Evolutionary conservation across 2,888 invertebrate genomes (phyloP), one percentile per base, ranked within the genome.

Genomic region (Xestoiulus laeticollis): DNA sequence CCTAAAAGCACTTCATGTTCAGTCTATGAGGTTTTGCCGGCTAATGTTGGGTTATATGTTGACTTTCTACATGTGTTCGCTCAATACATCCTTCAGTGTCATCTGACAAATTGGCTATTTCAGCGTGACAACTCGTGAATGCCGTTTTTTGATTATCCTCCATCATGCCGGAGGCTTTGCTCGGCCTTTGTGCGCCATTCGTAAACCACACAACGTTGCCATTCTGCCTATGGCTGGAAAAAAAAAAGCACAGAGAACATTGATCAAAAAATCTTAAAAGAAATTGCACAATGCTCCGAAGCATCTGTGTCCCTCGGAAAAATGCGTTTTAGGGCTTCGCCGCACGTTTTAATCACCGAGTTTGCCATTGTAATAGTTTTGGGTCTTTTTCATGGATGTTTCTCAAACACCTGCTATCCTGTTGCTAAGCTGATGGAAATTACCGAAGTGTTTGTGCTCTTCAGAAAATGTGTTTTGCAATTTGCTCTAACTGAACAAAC

Each of bases 81-180:
- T n/a, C 22, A 68, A 68, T 68, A 68, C 59, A 59, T 26, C 26
- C 10, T 68, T 68, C 68, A 68, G 68, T 26, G 68, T 59, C 59
- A 59, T 59, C n/a, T 59, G 59, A 59, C 59, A 59, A 59, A 59
- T 59, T 59, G 22, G 59, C n/a, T 59, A 59, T 68, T 68, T 68
- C 68, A 68, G 10, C 68, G 68, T 68, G 68, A 68, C 68, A 68
- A 68, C 68, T 68, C 26, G 6, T 26, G 68, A 68, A 68, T 68
- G 68, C 68, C 26, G 68, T 68, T 68, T 19, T 53, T 68, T 68
- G 68, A 68, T 68, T 68, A 68, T 68, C 68, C n/a, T 68, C 68
- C 68, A 10, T 68, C 68, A 26, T 26, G 68, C 68, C 68, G 12
- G 68, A 68, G 68, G 68, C 68, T 68, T 68, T 68, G 68, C 68